Evolutionary conservation across 1,140 invertebrate species (phyloP).

Genomic region (Vollenhovia emeryi): DNA sequence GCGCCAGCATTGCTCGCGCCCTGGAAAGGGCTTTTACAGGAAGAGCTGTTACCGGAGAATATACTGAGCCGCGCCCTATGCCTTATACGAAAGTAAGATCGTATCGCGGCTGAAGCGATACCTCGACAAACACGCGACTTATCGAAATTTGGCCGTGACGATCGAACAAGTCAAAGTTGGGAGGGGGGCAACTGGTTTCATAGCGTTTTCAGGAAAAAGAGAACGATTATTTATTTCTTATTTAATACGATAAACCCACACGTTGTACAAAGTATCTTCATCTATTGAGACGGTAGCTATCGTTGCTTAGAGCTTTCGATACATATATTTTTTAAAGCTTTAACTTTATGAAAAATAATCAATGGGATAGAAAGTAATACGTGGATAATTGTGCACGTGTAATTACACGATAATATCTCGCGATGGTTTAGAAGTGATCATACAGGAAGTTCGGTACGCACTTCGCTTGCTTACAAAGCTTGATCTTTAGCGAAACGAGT

Average conservation of each 20-base stretch:
- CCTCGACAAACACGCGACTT: slow-evolving; percentile 69
- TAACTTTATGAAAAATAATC: neutral
- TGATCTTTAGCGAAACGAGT: slow-evolving; percentile 10
- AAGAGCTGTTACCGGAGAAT: slow-evolving; percentile 65
- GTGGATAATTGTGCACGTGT: neutral
- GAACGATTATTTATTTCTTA: neutral
- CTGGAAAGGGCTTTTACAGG: slow-evolving; percentile 57
- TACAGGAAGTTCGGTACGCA: neutral
- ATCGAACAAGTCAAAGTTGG: neutral
- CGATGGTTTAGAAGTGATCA: neutral
- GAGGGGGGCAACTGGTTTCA: neutral
- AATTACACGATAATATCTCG: neutral
- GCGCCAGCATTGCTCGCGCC: slow-evolving; percentile 30
- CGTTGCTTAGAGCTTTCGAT: neutral
- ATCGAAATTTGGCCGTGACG: slow-evolving; percentile 63
- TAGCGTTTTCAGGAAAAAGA: neutral
- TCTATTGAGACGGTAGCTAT: neutral
- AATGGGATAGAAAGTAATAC: neutral
- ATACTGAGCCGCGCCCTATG: slow-evolving; percentile 47
- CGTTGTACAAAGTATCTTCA: neutral
- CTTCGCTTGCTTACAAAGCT: neutral
- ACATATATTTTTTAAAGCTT: neutral
- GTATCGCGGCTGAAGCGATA: slow-evolving; percentile 62
- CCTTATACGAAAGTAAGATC: slow-evolving; percentile 56
- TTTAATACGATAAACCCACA: neutral